A percentile compares a stretch with the other conserved stretches of the same genome.
Conservation (phyloP, 1,140 invertebrate species). For the Danaus melanippus region DNA sequence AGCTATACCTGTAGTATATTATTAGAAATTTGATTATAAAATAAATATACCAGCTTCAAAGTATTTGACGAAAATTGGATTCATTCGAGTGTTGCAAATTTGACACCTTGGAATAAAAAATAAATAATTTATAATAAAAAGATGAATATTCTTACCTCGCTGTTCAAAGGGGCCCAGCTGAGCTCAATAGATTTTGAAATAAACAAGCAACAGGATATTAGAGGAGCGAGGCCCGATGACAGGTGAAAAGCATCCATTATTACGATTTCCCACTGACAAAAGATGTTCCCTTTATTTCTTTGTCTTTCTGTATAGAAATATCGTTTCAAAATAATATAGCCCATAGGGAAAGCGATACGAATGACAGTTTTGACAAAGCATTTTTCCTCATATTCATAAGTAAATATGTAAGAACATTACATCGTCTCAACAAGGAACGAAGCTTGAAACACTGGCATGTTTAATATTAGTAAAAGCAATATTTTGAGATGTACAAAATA, state of each 20-base stretch:
- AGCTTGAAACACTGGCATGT: slow-evolving; percentile 14
- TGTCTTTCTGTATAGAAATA: slow-evolving; percentile 23
- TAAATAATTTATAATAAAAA: too few relatives aligned
- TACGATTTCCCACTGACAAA: slow-evolving; percentile 24
- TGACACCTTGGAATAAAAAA: too few relatives aligned
- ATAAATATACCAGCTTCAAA: too few relatives aligned
- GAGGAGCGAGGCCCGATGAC: slow-evolving; percentile 21
- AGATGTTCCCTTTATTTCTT: slow-evolving; percentile 24
- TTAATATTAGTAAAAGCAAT: slow-evolving; percentile 18
- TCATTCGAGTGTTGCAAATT: too few relatives aligned
- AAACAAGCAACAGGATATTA: slow-evolving; percentile 26
- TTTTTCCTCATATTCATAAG: slow-evolving; percentile 20
- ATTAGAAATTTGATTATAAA: too few relatives aligned
- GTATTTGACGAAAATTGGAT: too few relatives aligned
- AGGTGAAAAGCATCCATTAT: slow-evolving; percentile 33
- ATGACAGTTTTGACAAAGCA: slow-evolving; percentile 28
- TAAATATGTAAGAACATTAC: slow-evolving; percentile 22
- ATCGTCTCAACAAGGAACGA: slow-evolving; percentile 18
- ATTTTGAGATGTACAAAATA: slow-evolving; percentile 17
- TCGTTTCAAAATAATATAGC: slow-evolving; percentile 25
- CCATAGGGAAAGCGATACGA: slow-evolving; percentile 18
- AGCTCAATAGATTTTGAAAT: slow-evolving; percentile 21
- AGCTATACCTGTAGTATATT: too few relatives aligned
- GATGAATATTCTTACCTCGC: slow-evolving; percentile 8
- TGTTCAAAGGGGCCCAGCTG: slow-evolving; percentile 11